Evolutionary conservation across 2,888 invertebrate species (phyloP).

Genomic region (Diarsia dahlii): DNA sequence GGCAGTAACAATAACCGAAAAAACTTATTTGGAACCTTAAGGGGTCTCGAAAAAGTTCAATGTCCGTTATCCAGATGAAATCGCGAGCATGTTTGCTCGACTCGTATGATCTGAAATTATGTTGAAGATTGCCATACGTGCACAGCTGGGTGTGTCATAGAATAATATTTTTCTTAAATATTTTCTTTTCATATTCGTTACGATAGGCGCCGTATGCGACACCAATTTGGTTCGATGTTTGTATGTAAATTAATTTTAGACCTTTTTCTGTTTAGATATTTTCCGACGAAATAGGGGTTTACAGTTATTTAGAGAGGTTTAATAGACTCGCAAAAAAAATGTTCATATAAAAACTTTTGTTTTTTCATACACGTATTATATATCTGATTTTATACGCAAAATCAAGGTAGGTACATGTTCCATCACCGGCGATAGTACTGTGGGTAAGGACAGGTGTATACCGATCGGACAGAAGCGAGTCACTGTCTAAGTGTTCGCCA

Average conservation of each 20-base stretch:
- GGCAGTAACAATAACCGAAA: constrained; percentile 62
- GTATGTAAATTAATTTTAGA: constrained; percentile 3
- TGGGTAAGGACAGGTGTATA: neutral
- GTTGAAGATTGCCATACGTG: constrained; percentile 67
- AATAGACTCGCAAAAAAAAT: too few relatives aligned
- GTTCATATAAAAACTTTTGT: neutral
- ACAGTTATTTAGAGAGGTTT: neutral
- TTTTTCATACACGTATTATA: neutral
- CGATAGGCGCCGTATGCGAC: constrained; percentile 11
- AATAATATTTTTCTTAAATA: constrained; percentile 47
- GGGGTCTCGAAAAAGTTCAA: constrained; percentile 36
- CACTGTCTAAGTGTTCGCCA: neutral
- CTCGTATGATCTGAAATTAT: constrained; percentile 70
- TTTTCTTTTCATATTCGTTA: constrained; percentile 36
- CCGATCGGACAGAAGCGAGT: neutral
- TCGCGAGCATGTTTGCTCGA: constrained; percentile 58
- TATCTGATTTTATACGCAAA: neutral
- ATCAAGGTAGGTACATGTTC: neutral
- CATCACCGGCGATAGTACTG: neutral
- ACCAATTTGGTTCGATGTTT: constrained; percentile 20
- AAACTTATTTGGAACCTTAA: constrained; percentile 56
- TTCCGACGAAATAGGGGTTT: neutral
- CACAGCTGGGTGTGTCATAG: constrained; percentile 58
- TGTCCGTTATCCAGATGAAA: constrained; percentile 41
- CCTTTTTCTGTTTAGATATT: neutral